Evolutionary conservation across 2,888 invertebrate genomes (phyloP).

Genomic region (Leucophora obtusa): DNA sequence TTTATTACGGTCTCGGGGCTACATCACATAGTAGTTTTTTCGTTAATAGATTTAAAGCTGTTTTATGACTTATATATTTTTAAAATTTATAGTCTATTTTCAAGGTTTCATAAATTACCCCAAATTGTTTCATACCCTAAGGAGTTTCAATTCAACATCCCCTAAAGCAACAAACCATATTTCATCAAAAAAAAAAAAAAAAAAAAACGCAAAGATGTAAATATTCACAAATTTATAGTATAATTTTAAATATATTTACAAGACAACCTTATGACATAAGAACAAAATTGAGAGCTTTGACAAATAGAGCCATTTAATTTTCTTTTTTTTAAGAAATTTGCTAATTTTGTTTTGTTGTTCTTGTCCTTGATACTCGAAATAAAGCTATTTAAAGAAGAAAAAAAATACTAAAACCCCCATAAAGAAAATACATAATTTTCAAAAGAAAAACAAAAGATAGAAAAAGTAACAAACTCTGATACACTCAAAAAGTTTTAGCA

Average conservation of each 20-base stretch:
- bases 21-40: too few relatives aligned
- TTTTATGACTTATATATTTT: background rate
- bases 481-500: too few relatives aligned
- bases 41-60: background rate
- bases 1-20: too few relatives aligned
- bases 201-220: slow-evolving; percentile 12
- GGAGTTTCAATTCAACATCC: background rate
- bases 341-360: slow-evolving; percentile 15
- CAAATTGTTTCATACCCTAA: slow-evolving; percentile 16
- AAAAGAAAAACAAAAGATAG: background rate
- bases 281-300: background rate
- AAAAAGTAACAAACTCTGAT: background rate
- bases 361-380: background rate
- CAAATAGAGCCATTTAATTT: slow-evolving; percentile 10
- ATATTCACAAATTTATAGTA: slow-evolving; percentile 17
- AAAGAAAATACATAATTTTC: background rate
- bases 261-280: background rate
- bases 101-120: background rate
- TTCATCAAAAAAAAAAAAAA: background rate
- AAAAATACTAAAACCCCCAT: background rate
- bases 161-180: background rate
- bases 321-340: background rate
- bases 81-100: slow-evolving; percentile 12
- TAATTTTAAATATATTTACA: background rate
- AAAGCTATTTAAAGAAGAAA: background rate